Base-by-base conservation (phyloP, 2,113 vertebrate genomes). In the Proterorhinus semilunaris region DNA sequence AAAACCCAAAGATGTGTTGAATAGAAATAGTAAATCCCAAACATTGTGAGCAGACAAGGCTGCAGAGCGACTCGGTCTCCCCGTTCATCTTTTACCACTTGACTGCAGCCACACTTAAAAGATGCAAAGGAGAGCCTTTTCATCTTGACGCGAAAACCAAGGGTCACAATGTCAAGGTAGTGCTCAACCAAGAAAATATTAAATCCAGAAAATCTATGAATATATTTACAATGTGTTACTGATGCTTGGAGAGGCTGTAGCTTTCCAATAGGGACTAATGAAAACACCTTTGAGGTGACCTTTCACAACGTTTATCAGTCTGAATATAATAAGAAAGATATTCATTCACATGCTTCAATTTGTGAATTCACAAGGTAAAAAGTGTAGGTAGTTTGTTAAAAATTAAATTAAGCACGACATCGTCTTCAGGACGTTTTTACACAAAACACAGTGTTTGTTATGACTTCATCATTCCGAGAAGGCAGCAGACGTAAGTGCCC, bases 171-270 rank as follows among this genome's bases (percentile, higher is more conserved):
- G 88, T 85, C 87, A 86, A 65, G 77, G 69, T 82, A 83, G 88
- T 86, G 82, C 85, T 63, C 72, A 76, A 62, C 58, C 66, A 74
- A 66, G 80, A 86, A 44, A 89, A 71, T 59, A 72, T 65, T 77
- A 52, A 10, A 64, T 77, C 70, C 59, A 82, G 78, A 80, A 87
- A 89, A 90, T 58, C 69, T 77, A 90, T 90, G 86, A 91, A 91
- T 90, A 84, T 78, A 64, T 88, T 89, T 91, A 89, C 58, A 68
- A 54, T 17, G 47, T 78, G 80, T 74, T 83, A 80, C 79, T 81
- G 80, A 86, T 81, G 80, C 80, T 69, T 66, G 45, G 16, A 65
- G 58, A 73, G 52, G 45, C 13, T 21, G 42, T 36, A 45, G 36
- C 36, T 61, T 7, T 61, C 13, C 58, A 44, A 13, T 61, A 36